These are phyloP conservation scores for Drosophila neonasuta DNA, from an alignment of 2,888 invertebrate species.

Conservation along the genomic window DNA sequence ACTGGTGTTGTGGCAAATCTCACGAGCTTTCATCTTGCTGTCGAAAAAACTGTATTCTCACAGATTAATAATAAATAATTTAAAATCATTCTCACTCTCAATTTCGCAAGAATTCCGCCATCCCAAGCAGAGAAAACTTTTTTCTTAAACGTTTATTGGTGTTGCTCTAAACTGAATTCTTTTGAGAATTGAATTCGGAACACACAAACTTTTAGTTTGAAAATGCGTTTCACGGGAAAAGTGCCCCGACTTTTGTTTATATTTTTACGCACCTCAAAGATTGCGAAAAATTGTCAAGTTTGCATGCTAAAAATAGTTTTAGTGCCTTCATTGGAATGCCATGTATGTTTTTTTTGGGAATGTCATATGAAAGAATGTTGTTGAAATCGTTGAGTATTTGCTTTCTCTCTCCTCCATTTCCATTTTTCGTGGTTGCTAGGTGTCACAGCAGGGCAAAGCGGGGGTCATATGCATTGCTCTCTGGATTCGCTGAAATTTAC, in stretches of 20 bases:
- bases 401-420: neutral
- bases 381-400: neutral
- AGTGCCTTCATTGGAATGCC: constrained; percentile 8
- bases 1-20: neutral
- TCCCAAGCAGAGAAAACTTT: neutral
- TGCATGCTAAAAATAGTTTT: constrained; percentile 11
- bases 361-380: constrained; percentile 17
- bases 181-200: neutral
- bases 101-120: neutral
- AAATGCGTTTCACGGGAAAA: neutral
- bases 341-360: constrained; percentile 5
- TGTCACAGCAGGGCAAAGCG: constrained; percentile 19
- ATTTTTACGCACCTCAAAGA: constrained; percentile 1
- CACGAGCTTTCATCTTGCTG: neutral
- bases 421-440: constrained; percentile 15
- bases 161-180: neutral
- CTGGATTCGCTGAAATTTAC: constrained; percentile 33
- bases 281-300: constrained; percentile 14
- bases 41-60: neutral
- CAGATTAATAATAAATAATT: constrained; percentile 1
- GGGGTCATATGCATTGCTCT: constrained; percentile 43
- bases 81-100: neutral
- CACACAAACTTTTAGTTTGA: neutral
- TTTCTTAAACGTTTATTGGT: neutral
- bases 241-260: constrained; percentile 5